Conservation (phyloP, 2,888 invertebrate genomes). For the Panopea generosa region DNA sequence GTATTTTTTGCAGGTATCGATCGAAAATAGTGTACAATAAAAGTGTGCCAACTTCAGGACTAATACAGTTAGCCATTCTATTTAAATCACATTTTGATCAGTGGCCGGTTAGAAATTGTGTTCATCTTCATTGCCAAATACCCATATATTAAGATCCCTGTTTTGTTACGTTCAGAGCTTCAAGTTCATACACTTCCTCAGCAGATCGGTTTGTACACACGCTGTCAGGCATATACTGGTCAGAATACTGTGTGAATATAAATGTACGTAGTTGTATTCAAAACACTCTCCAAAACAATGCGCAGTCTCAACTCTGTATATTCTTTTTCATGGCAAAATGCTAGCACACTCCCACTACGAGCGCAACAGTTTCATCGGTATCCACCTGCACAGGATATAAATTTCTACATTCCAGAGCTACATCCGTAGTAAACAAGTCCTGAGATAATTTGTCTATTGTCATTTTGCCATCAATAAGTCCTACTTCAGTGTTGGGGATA, state of each 20-base stretch:
- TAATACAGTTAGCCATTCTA: too few species aligned
- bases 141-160: neutral
- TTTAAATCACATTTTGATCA: too few species aligned
- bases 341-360: neutral
- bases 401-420: neutral
- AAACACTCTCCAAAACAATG: neutral
- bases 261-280: neutral
- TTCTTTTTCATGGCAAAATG: neutral
- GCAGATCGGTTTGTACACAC: neutral
- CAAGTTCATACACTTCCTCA: neutral
- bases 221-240: neutral
- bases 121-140: neutral
- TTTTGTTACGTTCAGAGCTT: neutral
- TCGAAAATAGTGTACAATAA: too few species aligned
- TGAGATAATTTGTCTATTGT: neutral
- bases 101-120: too few species aligned
- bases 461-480: neutral
- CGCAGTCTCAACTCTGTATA: neutral
- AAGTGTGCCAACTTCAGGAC: too few species aligned
- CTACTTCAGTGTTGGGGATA: neutral
- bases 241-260: neutral
- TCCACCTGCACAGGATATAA: neutral
- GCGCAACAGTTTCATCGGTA: neutral
- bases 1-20: too few species aligned
- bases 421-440: neutral